A percentile compares a stretch with the other conserved stretches of the same genome.
phyloP scores from a whole-genome alignment of 2,888 invertebrate species.

The Antheraea yamamai region DNA sequence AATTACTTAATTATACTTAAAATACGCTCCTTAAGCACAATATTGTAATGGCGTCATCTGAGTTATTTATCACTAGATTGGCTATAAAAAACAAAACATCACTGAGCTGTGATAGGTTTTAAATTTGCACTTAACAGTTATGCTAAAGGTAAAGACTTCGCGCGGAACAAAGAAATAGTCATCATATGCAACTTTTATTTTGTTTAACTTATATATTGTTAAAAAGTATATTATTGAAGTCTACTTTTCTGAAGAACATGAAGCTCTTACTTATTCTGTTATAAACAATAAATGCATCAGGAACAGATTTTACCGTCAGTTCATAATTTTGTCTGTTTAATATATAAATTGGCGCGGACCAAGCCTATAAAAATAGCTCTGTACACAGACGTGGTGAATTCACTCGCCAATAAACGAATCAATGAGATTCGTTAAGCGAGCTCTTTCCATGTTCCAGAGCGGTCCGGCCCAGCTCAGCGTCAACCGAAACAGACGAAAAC shows the following conservation, averaged over 20 bases:
- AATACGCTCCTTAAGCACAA: neutral
- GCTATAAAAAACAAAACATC: too few relatives aligned
- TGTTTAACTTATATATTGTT: too few relatives aligned
- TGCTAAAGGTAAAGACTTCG: too few relatives aligned
- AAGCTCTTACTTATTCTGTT: too few relatives aligned
- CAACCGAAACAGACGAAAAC: constrained; percentile 40
- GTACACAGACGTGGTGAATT: constrained; percentile 16
- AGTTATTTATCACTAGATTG: neutral
- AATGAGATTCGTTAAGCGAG: constrained; percentile 57
- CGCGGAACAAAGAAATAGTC: too few relatives aligned
- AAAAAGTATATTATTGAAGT: neutral
- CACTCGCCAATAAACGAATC: constrained; percentile 46
- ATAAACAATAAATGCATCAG: too few relatives aligned
- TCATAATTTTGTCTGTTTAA: neutral
- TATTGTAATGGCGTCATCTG: neutral
- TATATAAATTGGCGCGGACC: constrained; percentile 12
- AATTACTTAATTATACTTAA: neutral
- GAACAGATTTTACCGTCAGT: neutral
- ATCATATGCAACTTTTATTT: neutral
- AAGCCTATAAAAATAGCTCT: constrained; percentile 18
- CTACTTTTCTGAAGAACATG: neutral
- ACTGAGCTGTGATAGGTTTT: too few relatives aligned
- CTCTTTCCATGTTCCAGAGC: constrained; percentile 64
- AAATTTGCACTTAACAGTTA: too few relatives aligned
- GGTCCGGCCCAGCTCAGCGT: constrained; percentile 44